A percentile compares a stretch with the other conserved stretches of the same genome.
These are phyloP conservation scores for Listronotus oregonensis DNA, from an alignment of 1,140 invertebrate genomes.

Conservation along the genomic window DNA sequence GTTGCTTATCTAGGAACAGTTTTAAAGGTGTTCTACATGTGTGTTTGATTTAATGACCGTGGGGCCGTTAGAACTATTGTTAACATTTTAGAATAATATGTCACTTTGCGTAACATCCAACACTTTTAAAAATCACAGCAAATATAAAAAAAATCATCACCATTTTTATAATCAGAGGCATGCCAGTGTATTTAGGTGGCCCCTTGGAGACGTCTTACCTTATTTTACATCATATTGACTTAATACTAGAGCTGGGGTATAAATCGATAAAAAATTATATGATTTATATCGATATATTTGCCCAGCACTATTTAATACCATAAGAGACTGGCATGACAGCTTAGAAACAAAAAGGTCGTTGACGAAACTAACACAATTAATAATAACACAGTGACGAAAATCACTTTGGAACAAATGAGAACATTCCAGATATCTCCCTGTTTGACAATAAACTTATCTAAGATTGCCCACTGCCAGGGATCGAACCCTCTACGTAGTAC, in stretches of 20 bases:
- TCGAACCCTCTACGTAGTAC: constrained; percentile 41
- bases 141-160: constrained; percentile 44
- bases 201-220: no score
- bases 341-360: neutral
- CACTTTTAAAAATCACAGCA: constrained; percentile 51
- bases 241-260: no score
- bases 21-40: neutral
- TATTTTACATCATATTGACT: no score
- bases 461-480: constrained; percentile 46
- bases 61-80: constrained; percentile 1
- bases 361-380: constrained; percentile 20
- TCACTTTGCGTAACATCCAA: constrained; percentile 43
- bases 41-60: constrained; percentile 10
- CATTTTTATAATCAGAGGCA: no score
- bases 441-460: constrained; percentile 46
- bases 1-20: constrained; percentile 9
- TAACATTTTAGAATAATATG: constrained; percentile 41
- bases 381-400: constrained; percentile 42
- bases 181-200: no score
- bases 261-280: no score
- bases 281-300: no score
- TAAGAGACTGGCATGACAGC: no score
- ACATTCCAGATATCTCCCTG: constrained; percentile 50
- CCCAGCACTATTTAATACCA: no score
- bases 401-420: constrained; percentile 44